These are phyloP conservation scores for Lordiphosa clarofinis DNA, from an alignment of 1,140 invertebrate genomes.

Conservation along the genomic window DNA sequence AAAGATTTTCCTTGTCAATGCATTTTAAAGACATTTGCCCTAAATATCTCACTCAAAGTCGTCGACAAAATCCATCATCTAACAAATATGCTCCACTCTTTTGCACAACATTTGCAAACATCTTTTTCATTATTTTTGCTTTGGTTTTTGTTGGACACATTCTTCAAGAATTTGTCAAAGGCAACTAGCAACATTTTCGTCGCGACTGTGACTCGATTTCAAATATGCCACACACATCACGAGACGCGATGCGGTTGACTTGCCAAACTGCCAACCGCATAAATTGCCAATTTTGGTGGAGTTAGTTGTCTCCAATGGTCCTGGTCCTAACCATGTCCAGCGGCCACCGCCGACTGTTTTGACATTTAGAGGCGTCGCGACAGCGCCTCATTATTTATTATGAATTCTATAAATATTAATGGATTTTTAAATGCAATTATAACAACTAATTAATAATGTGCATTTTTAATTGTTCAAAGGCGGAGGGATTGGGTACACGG, in stretches of 20 bases:
- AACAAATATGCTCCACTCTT: constrained; percentile 30
- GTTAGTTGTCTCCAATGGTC: constrained; percentile 4
- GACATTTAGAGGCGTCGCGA: constrained; percentile 65
- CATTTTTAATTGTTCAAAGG: constrained; percentile 64
- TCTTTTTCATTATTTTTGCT: constrained; percentile 1
- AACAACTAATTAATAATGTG: constrained; percentile 80
- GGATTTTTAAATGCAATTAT: constrained; percentile 79
- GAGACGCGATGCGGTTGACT: constrained; percentile 16
- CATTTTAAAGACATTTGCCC: too few relatives aligned
- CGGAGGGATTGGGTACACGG: not conserved
- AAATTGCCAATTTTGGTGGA: constrained; percentile 71
- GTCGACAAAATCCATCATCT: constrained; percentile 1
- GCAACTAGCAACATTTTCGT: constrained; percentile 42
- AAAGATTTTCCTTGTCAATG: too few relatives aligned
- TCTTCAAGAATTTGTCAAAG: constrained; percentile 69
- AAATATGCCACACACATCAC: constrained; percentile 69
- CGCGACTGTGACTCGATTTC: constrained; percentile 42
- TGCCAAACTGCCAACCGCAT: constrained; percentile 47
- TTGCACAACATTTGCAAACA: constrained; percentile 15
- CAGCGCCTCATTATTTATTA: constrained; percentile 76
- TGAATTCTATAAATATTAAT: constrained; percentile 80
- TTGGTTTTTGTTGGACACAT: constrained; percentile 30
- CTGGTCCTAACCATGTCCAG: not conserved
- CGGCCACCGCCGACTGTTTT: constrained; percentile 42
- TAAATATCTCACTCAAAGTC: constrained; percentile 1